Percentiles rank a stretch among this genome's conserved stretches.
phyloP scores from a whole-genome alignment of 1,140 invertebrate species.

The Trichoplusia ni region DNA sequence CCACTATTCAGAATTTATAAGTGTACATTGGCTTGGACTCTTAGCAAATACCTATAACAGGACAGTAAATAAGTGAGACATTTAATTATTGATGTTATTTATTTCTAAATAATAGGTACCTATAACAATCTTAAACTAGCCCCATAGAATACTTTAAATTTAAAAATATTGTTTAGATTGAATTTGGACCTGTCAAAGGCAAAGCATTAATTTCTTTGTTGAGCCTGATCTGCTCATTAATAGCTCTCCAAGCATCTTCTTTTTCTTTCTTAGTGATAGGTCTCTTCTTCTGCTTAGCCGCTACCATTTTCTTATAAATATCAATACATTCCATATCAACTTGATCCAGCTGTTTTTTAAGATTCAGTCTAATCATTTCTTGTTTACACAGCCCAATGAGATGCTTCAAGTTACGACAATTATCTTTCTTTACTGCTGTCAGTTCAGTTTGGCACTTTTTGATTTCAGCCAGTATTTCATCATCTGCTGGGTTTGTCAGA shows the following conservation, averaged over 20 bases:
- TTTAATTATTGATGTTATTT: slow-evolving; percentile 21
- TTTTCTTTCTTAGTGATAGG: slow-evolving; percentile 90
- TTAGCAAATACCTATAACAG: too few species aligned
- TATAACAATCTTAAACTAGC: slow-evolving; percentile 20
- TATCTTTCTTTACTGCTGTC: slow-evolving; percentile 80
- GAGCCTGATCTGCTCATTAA: slow-evolving; percentile 83
- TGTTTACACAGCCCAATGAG: slow-evolving; percentile 78
- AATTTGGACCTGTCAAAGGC: slow-evolving; percentile 72
- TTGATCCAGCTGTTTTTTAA: slow-evolving; percentile 78
- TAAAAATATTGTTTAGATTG: slow-evolving; percentile 51
- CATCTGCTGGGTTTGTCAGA: slow-evolving; percentile 85
- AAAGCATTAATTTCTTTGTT: slow-evolving; percentile 82
- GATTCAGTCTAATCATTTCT: slow-evolving; percentile 78
- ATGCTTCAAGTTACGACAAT: slow-evolving; percentile 76
- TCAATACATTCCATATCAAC: slow-evolving; percentile 84
- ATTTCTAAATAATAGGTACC: slow-evolving; percentile 25
- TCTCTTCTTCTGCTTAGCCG: slow-evolving; percentile 90
- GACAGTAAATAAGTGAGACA: neutral
- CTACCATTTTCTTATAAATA: slow-evolving; percentile 88
- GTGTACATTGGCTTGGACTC: too few species aligned
- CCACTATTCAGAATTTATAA: too few species aligned
- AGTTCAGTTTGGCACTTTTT: slow-evolving; percentile 93
- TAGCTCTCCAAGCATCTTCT: slow-evolving; percentile 87
- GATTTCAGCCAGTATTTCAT: slow-evolving; percentile 93
- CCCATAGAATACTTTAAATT: slow-evolving; percentile 8